Evolutionary conservation across 2,797 vertebrate genomes (phyloP), one percentile per base, ranked within the genome.

Genomic region (Neopelma chrysocephalum): DNA sequence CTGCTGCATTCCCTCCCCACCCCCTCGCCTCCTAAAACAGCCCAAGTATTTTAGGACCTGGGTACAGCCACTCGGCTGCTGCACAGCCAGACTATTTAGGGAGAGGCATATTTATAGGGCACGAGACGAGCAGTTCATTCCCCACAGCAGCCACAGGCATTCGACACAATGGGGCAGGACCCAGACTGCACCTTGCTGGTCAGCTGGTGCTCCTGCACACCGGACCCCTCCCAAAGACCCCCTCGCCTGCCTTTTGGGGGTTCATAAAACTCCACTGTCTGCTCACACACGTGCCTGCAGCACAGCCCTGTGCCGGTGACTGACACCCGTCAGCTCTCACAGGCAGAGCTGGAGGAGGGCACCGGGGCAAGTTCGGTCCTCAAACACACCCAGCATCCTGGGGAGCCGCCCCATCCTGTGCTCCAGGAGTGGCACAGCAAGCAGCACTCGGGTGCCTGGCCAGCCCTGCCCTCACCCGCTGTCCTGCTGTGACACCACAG

Each of bases 41-140:
- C 40, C 22, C 0, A 3, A 72, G 48, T 91, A 95, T 96, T 97
- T 93, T 93, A 84, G 90, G 79, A 94, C 36, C 72, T 57, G 83
- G 47, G 45, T 73, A 82, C 42, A 82, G 80, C 53, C 60, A 29
- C 64, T 71, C 15, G 0, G 62, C 86, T 77, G 84, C 76, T 3
- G 4, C 1, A 1, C 58, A 90, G 66, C 29, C 85, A 71, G 83
- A 76, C 96, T 96, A 94, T 96, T 94, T 92, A 90, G 91, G 78
- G 88, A 95, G 73, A 94, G 16, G 21, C 10, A 0, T 91, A 93
- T 96, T 96, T 96, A 91, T 96, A 96, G 83, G 94, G 56, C 91
- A 77, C 11, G 2, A 73, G 34, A 93, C 1, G 54, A 12, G 2
- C 38, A 36, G 42, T 66, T 83, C 85, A 60, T 43, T 86, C 69